These are phyloP conservation scores for Camptogramma bilineatum DNA, from an alignment of 2,888 invertebrate species.

Conservation along the genomic window DNA sequence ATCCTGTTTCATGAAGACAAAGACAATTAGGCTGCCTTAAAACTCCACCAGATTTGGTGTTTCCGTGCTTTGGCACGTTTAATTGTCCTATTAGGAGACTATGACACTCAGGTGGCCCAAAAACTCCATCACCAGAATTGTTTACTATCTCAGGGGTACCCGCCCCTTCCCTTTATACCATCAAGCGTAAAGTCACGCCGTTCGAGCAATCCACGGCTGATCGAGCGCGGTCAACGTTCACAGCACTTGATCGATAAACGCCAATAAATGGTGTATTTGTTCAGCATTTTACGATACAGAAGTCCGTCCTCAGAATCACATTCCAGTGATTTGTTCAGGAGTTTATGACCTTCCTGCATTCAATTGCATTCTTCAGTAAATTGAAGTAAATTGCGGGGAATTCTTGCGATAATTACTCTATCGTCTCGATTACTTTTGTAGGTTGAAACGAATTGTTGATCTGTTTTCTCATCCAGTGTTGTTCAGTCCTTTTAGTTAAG, in stretches of 20 bases:
- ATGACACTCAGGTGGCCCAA: too few relatives aligned
- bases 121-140: too few relatives aligned
- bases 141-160: constrained; percentile 1
- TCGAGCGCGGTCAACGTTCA: constrained; percentile 56
- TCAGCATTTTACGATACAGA: constrained; percentile 37
- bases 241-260: constrained; percentile 49
- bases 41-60: too few relatives aligned
- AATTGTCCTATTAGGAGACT: too few relatives aligned
- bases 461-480: too few relatives aligned
- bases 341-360: constrained; percentile 25
- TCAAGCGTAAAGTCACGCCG: constrained; percentile 50
- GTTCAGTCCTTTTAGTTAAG: too few relatives aligned
- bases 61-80: too few relatives aligned
- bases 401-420: constrained; percentile 20
- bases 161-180: constrained; percentile 30
- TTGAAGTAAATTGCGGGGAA: constrained; percentile 18
- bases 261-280: constrained; percentile 44
- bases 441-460: background rate
- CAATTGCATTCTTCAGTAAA: constrained; percentile 19
- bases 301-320: constrained; percentile 17
- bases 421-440: background rate
- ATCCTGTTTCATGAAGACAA: too few relatives aligned
- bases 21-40: too few relatives aligned
- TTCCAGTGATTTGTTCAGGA: constrained; percentile 26
- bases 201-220: constrained; percentile 51